These are phyloP conservation scores for Bos indicus DNA, from an alignment of 2,113 vertebrate genomes.

Conservation along the genomic window DNA sequence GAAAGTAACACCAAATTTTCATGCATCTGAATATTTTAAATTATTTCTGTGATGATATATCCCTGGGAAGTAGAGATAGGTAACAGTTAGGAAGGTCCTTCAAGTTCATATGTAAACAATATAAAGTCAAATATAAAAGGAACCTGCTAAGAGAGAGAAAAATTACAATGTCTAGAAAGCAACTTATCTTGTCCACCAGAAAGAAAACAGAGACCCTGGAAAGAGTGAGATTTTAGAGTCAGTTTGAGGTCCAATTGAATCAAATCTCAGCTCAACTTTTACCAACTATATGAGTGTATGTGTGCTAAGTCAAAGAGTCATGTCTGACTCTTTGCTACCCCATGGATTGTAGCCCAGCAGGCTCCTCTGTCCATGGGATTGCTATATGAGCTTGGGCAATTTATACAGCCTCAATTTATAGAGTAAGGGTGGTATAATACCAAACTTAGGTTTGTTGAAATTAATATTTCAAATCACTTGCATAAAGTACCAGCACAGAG, in stretches of 20 bases:
- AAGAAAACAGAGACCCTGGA: neutral
- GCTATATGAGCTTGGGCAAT: neutral
- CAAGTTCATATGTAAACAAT: neutral
- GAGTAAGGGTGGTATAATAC: neutral
- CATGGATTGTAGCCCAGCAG: neutral
- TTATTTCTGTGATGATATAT: neutral
- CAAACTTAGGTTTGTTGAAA: neutral
- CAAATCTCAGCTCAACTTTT: neutral
- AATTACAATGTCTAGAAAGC: neutral
- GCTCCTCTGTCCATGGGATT: neutral
- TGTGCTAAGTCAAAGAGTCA: neutral
- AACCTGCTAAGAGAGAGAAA: neutral
- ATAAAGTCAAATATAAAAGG: neutral
- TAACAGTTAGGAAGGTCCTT: neutral
- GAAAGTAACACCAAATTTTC: neutral
- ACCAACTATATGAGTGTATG: neutral
- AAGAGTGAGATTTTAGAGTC: neutral
- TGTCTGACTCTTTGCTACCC: neutral
- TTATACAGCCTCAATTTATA: neutral
- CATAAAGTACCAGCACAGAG: neutral
- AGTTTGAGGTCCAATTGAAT: neutral
- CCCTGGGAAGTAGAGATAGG: neutral
- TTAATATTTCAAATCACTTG: neutral
- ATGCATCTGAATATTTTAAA: neutral
- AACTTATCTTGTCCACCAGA: neutral